Percentiles rank a stretch among this genome's conserved stretches.
Evolutionary conservation across 2,888 invertebrate species (phyloP).

Genomic region (Chymomyza amoena): DNA sequence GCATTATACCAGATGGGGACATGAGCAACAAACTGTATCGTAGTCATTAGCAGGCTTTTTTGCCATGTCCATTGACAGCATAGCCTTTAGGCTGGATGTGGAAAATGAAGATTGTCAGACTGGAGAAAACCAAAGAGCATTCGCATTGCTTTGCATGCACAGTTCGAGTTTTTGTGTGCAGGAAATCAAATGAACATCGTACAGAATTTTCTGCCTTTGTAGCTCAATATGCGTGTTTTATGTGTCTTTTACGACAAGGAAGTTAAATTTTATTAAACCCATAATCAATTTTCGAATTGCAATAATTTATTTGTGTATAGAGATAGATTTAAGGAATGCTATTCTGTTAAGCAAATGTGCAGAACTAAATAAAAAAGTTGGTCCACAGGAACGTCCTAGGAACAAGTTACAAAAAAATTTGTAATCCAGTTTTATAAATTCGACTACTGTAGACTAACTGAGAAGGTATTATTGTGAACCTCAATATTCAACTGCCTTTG

Average conservation of each 20-base stretch:
- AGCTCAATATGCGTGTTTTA: neutral
- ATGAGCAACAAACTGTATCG: neutral
- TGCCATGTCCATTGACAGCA: neutral
- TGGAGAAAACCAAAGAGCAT: neutral
- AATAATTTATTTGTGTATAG: neutral
- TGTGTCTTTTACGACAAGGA: neutral
- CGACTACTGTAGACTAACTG: too few species aligned
- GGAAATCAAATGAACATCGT: neutral
- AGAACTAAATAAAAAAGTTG: too few species aligned
- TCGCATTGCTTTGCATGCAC: neutral
- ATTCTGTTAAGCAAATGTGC: too few species aligned
- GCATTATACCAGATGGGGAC: conserved; percentile 26
- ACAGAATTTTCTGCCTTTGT: neutral
- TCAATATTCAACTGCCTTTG: too few species aligned
- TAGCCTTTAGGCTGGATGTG: neutral
- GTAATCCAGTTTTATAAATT: too few species aligned
- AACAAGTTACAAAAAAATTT: too few species aligned
- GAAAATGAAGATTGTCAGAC: neutral
- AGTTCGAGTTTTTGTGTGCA: neutral
- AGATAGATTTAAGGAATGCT: too few species aligned
- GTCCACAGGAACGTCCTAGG: too few species aligned
- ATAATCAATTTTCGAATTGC: neutral
- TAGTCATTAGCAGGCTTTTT: conserved; percentile 4
- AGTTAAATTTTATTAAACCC: neutral
- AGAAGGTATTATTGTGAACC: too few species aligned